Conservation (phyloP, 2,797 vertebrate species). For the Cossypha polioptera region DNA sequence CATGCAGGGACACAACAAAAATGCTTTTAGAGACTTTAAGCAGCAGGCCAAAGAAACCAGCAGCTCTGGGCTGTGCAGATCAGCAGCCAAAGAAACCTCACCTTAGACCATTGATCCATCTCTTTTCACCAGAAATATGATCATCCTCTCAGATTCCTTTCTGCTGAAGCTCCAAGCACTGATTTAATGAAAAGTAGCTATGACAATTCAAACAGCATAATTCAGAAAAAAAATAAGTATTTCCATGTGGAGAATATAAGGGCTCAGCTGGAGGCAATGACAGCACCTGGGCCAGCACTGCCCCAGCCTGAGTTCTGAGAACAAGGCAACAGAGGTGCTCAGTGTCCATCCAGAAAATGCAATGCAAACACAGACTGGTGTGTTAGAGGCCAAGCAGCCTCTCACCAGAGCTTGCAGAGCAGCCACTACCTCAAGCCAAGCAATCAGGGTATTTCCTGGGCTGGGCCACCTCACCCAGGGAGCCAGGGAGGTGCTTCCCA, state of each 20-base stretch:
- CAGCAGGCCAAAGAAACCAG: not conserved
- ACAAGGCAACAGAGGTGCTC: too few species aligned
- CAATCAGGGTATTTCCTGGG: not conserved
- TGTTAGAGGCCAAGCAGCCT: not conserved
- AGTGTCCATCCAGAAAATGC: not conserved
- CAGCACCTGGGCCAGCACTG: not conserved
- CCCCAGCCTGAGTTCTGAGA: not conserved
- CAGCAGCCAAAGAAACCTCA: not conserved
- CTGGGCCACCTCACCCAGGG: rapidly evolving
- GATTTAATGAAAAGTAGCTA: not conserved
- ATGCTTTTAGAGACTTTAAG: not conserved
- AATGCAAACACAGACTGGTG: not conserved
- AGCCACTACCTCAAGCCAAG: not conserved
- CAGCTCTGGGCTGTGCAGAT: rapidly evolving
- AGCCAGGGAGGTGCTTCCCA: rapidly evolving
- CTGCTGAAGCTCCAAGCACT: not conserved
- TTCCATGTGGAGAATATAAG: rapidly evolving
- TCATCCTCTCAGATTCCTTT: not conserved
- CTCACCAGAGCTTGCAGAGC: not conserved
- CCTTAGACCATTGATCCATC: rapidly evolving
- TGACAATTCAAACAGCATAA: not conserved
- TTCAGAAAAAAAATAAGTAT: not conserved
- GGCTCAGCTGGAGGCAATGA: not conserved
- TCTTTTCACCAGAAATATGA: not conserved
- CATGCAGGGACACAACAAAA: rapidly evolving